Conservation (phyloP, 2,797 vertebrate species). For the Crocidura indochinensis region DNA sequence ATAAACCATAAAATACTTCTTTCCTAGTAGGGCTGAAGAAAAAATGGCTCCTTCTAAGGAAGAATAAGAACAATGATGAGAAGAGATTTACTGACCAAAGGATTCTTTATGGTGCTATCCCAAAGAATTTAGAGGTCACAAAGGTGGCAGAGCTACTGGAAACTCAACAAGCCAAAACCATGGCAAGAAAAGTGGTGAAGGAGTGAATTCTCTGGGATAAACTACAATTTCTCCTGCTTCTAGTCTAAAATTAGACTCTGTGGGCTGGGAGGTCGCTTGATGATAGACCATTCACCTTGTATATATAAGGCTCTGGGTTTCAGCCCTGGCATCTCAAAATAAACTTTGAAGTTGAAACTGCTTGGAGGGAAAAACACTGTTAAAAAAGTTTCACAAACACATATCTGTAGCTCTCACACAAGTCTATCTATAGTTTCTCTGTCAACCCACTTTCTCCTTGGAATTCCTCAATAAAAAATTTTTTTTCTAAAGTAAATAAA, state of each 20-base stretch:
- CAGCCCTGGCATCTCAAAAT: too few species aligned
- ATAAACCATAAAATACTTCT: background rate
- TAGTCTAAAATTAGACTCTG: background rate
- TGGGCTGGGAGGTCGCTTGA: too few species aligned
- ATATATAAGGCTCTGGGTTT: too few species aligned
- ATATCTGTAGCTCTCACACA: too few species aligned
- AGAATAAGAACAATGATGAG: background rate
- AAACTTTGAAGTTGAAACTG: too few species aligned
- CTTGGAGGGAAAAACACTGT: too few species aligned
- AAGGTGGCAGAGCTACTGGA: accelerated
- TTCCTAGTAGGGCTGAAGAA: background rate
- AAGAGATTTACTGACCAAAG: background rate
- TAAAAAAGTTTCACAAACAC: too few species aligned
- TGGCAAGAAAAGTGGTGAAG: background rate
- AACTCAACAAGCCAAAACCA: background rate
- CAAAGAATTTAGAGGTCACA: background rate
- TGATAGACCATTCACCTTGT: too few species aligned
- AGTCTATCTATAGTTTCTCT: too few species aligned
- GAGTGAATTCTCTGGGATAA: background rate
- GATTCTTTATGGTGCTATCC: accelerated
- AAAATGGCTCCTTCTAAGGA: background rate
- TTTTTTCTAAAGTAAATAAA: too few species aligned
- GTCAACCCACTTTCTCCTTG: too few species aligned
- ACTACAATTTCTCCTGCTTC: background rate
- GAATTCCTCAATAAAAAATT: too few species aligned